phyloP scores from a whole-genome alignment of 2,113 vertebrate genomes.

The Semicossyphus pulcher region DNA sequence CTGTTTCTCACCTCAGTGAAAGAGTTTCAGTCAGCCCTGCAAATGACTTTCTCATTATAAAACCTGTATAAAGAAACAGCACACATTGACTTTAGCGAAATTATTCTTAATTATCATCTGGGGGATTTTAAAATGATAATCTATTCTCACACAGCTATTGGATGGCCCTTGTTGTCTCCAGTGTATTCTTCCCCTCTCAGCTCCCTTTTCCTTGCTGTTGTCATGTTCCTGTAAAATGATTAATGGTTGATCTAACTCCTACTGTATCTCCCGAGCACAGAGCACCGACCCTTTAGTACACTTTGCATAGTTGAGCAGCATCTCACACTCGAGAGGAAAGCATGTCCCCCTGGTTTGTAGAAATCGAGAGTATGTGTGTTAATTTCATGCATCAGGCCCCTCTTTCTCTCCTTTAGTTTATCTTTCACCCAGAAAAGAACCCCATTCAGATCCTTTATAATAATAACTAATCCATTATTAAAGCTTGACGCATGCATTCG shows the following conservation, averaged over 20 bases:
- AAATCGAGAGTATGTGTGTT: not conserved
- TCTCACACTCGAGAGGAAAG: not conserved
- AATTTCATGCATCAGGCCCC: not conserved
- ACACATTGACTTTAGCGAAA: not conserved
- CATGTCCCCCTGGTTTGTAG: not conserved
- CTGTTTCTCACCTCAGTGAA: slow-evolving; percentile 1
- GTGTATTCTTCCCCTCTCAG: slow-evolving; percentile 45
- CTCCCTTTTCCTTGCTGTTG: slow-evolving; percentile 44
- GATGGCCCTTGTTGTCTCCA: slow-evolving; percentile 45
- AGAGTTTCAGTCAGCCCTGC: not conserved
- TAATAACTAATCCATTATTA: not conserved
- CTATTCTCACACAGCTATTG: slow-evolving; percentile 5
- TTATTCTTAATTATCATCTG: not conserved
- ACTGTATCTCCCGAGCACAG: slow-evolving; percentile 36
- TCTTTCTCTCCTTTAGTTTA: not conserved
- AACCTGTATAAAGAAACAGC: not conserved
- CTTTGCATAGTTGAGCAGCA: not conserved
- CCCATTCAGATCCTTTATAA: not conserved
- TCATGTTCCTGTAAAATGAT: slow-evolving; percentile 59
- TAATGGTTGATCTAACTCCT: slow-evolving; percentile 52
- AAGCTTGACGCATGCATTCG: not conserved
- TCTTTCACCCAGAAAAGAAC: not conserved
- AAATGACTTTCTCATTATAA: slow-evolving; percentile 2
- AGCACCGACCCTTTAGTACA: slow-evolving; percentile 26
- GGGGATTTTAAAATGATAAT: slow-evolving; percentile 18